These are phyloP conservation scores for Drosophila erecta DNA, from an alignment of 1,140 invertebrate genomes.

Conservation along the genomic window DNA sequence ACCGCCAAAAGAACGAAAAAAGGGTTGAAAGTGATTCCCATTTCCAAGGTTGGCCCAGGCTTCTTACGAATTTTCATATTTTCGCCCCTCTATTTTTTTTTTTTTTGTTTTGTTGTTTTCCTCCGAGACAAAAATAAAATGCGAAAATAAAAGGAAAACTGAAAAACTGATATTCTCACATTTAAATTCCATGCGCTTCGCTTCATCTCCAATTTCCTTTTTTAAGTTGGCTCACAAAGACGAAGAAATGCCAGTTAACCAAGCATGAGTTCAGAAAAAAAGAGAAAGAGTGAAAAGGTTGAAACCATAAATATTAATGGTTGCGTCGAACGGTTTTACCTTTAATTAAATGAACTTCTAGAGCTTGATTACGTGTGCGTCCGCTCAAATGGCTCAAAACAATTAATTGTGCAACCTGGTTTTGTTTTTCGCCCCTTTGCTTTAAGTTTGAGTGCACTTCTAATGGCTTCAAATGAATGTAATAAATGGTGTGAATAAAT, in stretches of 20 bases:
- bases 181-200: slow-evolving; percentile 64
- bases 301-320: slow-evolving; percentile 44
- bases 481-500: slow-evolving; percentile 1
- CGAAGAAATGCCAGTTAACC: slow-evolving; percentile 42
- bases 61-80: slow-evolving; percentile 47
- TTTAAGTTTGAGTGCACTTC: neutral
- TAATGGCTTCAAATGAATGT: neutral
- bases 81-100: slow-evolving; percentile 2
- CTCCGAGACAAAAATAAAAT: slow-evolving; percentile 2
- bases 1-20: slow-evolving; percentile 25
- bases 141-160: slow-evolving; percentile 25
- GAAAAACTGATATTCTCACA: slow-evolving; percentile 56
- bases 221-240: slow-evolving; percentile 45
- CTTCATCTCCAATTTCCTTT: slow-evolving; percentile 61
- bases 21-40: slow-evolving; percentile 31
- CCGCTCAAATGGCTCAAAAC: neutral
- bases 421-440: neutral
- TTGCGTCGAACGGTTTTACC: slow-evolving; percentile 15
- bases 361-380: neutral
- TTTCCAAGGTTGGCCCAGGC: slow-evolving; percentile 24
- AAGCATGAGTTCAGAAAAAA: slow-evolving; percentile 22
- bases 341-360: slow-evolving; percentile 45
- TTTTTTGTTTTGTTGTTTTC: slow-evolving; percentile 24
- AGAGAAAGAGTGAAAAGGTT: slow-evolving; percentile 33
- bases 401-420: slow-evolving; percentile 1